phyloP scores from a whole-genome alignment of 1,140 invertebrate species.

The Sycophila sp. region DNA sequence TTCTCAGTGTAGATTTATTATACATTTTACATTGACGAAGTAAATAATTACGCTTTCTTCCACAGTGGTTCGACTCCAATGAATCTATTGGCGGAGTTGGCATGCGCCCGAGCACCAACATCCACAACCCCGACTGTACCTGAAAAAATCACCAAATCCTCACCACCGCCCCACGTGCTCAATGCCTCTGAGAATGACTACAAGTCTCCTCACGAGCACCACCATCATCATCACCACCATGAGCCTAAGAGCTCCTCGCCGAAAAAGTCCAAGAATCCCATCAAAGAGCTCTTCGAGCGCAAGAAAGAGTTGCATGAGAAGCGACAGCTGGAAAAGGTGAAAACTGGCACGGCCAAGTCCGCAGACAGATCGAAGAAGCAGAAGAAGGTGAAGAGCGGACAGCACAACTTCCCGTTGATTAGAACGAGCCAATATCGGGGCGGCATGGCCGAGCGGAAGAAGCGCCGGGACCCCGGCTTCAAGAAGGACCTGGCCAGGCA shows the following conservation, averaged over 20 bases:
- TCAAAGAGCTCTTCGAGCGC: constrained; percentile 62
- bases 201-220: not conserved
- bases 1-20: too few species aligned
- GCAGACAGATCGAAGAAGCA: constrained; percentile 49
- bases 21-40: too few species aligned
- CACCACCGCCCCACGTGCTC: constrained; percentile 29
- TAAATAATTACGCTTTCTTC: not conserved
- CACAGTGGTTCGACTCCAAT: constrained; percentile 56
- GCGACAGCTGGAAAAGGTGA: constrained; percentile 28
- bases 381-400: constrained; percentile 41
- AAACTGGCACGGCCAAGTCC: not conserved
- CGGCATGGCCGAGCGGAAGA: constrained; percentile 57
- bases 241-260: constrained; percentile 38
- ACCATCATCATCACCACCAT: not conserved
- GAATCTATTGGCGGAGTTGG: constrained; percentile 63
- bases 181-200: constrained; percentile 14
- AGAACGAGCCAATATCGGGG: constrained; percentile 48
- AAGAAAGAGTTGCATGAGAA: constrained; percentile 61
- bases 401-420: constrained; percentile 57
- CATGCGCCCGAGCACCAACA: constrained; percentile 60
- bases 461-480: constrained; percentile 50
- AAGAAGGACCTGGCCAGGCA: constrained; percentile 29
- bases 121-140: constrained; percentile 42
- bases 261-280: constrained; percentile 59
- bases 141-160: constrained; percentile 11